A percentile compares a stretch with the other conserved stretches of the same genome.
phyloP scores from a whole-genome alignment of 2,888 invertebrate species.

The Folsomia manolachei region DNA sequence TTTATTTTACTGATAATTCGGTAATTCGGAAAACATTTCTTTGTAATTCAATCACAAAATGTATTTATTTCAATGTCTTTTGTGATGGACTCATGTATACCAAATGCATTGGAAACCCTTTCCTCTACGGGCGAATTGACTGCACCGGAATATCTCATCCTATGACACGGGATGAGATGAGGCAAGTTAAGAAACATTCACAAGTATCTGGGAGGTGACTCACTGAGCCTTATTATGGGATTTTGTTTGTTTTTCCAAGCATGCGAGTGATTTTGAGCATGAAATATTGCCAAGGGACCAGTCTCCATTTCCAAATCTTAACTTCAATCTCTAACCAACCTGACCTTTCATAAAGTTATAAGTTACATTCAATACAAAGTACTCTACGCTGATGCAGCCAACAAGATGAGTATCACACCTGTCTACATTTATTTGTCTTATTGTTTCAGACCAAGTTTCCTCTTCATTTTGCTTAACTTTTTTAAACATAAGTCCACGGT shows the following conservation, averaged over 20 bases:
- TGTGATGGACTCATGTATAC: too few relatives aligned
- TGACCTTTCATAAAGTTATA: not conserved
- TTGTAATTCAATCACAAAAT: too few relatives aligned
- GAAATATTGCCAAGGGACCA: slow-evolving; percentile 9
- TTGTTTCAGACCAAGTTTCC: not conserved
- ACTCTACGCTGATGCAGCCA: not conserved
- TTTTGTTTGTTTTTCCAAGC: slow-evolving; percentile 32
- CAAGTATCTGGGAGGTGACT: slow-evolving; percentile 36
- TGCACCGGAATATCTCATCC: too few relatives aligned
- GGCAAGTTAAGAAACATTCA: too few relatives aligned
- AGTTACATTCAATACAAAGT: too few relatives aligned
- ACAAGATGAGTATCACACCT: slow-evolving; percentile 5
- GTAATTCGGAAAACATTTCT: too few relatives aligned
- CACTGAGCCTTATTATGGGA: slow-evolving; percentile 26
- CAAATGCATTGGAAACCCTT: not conserved
- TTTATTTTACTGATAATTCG: too few relatives aligned
- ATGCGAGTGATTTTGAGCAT: not conserved
- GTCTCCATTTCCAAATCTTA: slow-evolving; percentile 1
- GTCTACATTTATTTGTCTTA: not conserved
- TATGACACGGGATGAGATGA: too few relatives aligned
- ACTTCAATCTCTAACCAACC: not conserved
- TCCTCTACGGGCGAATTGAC: not conserved
- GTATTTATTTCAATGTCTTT: too few relatives aligned
- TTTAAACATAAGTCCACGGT: too few relatives aligned
- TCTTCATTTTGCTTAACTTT: not conserved